A percentile compares a stretch with the other conserved stretches of the same genome.
Conservation (phyloP, 2,888 invertebrate species). For the Slavum lentiscoides region DNA sequence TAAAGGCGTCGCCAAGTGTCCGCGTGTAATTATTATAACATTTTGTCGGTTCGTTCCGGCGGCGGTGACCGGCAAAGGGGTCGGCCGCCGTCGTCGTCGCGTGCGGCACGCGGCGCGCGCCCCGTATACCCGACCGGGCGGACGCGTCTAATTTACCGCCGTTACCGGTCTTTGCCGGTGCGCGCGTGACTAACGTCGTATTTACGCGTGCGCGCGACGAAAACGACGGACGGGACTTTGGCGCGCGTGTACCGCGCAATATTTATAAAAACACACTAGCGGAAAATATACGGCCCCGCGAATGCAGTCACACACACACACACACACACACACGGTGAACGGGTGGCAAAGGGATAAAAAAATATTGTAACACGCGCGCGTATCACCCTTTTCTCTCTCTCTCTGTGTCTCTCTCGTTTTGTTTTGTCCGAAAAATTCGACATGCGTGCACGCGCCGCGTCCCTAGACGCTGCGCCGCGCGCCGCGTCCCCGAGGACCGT, state of each 20-base stretch:
- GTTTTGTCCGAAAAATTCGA: background rate
- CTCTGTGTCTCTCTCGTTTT: background rate
- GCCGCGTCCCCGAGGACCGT: constrained; percentile 32
- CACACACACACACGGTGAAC: background rate
- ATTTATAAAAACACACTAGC: too few relatives aligned
- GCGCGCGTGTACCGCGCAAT: too few relatives aligned
- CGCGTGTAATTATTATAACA: background rate
- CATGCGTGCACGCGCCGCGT: background rate
- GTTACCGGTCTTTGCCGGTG: too few relatives aligned
- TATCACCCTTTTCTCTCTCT: background rate
- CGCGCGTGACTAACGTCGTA: too few relatives aligned
- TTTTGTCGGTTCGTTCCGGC: constrained; percentile 15
- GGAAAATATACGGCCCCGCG: too few relatives aligned
- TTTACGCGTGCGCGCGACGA: too few relatives aligned
- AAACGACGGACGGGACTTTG: too few relatives aligned
- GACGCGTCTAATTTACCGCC: background rate
- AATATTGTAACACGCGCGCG: too few relatives aligned
- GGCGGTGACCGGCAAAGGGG: background rate
- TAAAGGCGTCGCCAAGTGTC: too few relatives aligned
- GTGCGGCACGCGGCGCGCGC: constrained; percentile 5
- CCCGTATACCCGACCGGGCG: background rate
- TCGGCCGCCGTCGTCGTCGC: background rate
- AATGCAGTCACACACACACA: background rate
- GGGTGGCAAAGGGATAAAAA: background rate
- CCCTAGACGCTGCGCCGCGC: background rate